A percentile compares a stretch with the other conserved stretches of the same genome.
Evolutionary conservation across 2,888 invertebrate species (phyloP).

Genomic region (Callyntrura guangdongensis): DNA sequence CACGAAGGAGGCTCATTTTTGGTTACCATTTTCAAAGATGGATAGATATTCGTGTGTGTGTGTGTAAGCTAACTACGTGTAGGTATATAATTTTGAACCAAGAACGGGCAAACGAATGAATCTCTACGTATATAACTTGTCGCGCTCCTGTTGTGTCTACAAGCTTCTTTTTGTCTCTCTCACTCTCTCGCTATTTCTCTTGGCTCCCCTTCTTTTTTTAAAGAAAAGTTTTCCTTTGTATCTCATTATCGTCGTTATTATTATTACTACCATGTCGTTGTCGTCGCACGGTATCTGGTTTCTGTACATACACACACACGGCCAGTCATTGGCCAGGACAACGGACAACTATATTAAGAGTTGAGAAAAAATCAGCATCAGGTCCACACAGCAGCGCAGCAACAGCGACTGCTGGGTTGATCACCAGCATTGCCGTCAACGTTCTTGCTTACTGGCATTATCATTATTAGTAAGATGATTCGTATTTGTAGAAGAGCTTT

Average conservation of each 20-base stretch:
- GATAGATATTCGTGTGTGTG: too few relatives aligned
- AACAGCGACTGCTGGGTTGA: slow-evolving; percentile 48
- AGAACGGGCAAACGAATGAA: slow-evolving; percentile 52
- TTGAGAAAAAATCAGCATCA: slow-evolving; percentile 69
- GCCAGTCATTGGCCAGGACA: not conserved
- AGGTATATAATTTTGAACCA: slow-evolving; percentile 41
- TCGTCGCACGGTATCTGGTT: not conserved
- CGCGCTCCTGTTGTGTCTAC: slow-evolving; percentile 29
- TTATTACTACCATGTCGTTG: not conserved
- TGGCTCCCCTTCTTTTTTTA: slow-evolving; percentile 14
- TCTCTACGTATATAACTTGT: slow-evolving; percentile 21
- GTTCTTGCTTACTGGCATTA: slow-evolving; percentile 53
- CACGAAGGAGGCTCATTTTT: slow-evolving; percentile 66
- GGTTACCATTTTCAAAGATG: slow-evolving; percentile 47
- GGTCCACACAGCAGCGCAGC: slow-evolving; percentile 55
- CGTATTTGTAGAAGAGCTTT: slow-evolving; percentile 29
- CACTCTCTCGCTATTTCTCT: slow-evolving; percentile 19
- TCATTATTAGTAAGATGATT: slow-evolving; percentile 46
- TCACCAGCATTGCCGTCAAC: slow-evolving; percentile 63
- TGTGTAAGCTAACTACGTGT: too few relatives aligned
- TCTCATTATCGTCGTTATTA: not conserved
- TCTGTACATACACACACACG: not conserved
- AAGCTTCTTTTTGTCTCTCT: slow-evolving; percentile 6
- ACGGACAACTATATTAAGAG: slow-evolving; percentile 41
- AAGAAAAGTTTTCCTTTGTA: too few relatives aligned